Evolutionary conservation across 2,113 vertebrate genomes (phyloP).

Genomic region (Hyaena hyaena): DNA sequence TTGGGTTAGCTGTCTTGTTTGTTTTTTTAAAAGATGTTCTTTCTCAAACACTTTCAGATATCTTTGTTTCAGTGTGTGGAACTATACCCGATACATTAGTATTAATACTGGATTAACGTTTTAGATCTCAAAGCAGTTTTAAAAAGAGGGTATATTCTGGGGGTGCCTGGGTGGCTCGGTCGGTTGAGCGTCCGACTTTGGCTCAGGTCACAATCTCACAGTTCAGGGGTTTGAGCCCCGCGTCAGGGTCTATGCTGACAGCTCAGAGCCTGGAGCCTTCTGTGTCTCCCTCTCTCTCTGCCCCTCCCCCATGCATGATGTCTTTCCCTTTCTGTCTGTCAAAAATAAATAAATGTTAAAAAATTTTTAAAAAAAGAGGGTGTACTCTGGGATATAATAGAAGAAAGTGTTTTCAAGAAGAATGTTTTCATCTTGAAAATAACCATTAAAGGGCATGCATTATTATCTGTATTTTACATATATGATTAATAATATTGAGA

Average conservation of each 20-base stretch:
- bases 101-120: background rate
- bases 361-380: background rate
- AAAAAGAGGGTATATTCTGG: too few relatives aligned
- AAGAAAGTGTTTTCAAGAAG: background rate
- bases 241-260: too few relatives aligned
- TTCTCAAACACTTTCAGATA: background rate
- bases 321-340: too few relatives aligned
- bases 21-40: background rate
- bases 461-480: background rate
- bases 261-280: too few relatives aligned
- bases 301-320: too few relatives aligned
- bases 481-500: background rate
- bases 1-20: background rate
- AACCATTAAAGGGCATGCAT: background rate
- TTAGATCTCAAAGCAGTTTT: background rate
- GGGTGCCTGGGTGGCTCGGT: too few relatives aligned
- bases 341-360: background rate
- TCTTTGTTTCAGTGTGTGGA: background rate
- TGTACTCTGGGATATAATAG: background rate
- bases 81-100: background rate
- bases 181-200: too few relatives aligned
- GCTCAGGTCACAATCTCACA: too few relatives aligned
- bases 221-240: too few relatives aligned
- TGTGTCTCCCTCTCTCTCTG: too few relatives aligned
- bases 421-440: background rate